phyloP scores from a whole-genome alignment of 2,113 vertebrate species.

The Papio anubis region DNA sequence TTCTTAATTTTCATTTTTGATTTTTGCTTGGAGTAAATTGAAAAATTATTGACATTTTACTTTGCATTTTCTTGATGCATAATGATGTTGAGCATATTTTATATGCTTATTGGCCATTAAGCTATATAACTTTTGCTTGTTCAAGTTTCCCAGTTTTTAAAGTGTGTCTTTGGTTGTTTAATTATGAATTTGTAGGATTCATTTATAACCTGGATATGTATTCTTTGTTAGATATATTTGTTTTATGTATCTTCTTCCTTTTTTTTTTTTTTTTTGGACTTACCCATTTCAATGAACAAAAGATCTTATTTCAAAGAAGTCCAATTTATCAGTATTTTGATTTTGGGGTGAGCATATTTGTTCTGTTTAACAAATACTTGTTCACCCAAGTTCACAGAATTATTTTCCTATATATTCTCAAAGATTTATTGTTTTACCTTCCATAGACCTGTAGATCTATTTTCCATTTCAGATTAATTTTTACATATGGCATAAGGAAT shows the following conservation, averaged over 20 bases:
- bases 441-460: not conserved
- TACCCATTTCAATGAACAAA: not conserved
- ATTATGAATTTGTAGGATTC: not conserved
- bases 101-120: not conserved
- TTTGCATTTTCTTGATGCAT: not conserved
- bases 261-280: not conserved
- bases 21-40: not conserved
- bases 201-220: not conserved
- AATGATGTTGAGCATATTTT: not conserved
- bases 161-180: not conserved
- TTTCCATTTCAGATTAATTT: not conserved
- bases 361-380: not conserved
- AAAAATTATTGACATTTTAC: not conserved
- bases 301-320: not conserved
- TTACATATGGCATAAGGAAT: not conserved
- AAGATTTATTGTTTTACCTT: not conserved
- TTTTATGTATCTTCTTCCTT: not conserved
- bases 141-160: not conserved
- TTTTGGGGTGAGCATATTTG: not conserved
- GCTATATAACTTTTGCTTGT: not conserved
- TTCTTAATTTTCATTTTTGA: not conserved
- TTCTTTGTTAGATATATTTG: not conserved
- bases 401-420: not conserved
- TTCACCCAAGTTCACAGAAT: not conserved
- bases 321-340: not conserved